Percentiles rank a stretch among this genome's conserved stretches.
These are phyloP conservation scores for Reticulitermes speratus DNA, from an alignment of 1,140 invertebrate species.

Conservation along the genomic window DNA sequence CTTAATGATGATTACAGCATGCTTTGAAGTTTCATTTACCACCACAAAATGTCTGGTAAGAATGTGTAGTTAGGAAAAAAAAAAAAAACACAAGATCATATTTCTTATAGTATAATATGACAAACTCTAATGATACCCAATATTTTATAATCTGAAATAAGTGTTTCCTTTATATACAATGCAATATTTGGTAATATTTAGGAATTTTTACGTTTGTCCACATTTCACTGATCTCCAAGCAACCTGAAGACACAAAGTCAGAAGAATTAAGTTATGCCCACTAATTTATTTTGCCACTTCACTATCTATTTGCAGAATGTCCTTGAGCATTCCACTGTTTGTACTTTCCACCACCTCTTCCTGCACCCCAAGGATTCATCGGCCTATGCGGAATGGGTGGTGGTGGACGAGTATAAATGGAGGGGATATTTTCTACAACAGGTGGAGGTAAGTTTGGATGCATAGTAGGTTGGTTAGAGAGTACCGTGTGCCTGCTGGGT, in stretches of 20 bases:
- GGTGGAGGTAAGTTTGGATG: not conserved
- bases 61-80: not conserved
- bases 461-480: not conserved
- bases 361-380: not conserved
- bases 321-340: slow-evolving; percentile 14
- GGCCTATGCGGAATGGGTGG: slow-evolving; percentile 1
- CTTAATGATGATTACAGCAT: not conserved
- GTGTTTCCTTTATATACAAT: not conserved
- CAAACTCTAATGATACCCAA: not conserved
- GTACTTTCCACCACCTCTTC: not conserved
- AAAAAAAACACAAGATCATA: not conserved
- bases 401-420: not conserved
- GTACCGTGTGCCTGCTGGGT: not conserved
- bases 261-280: not conserved
- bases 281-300: not conserved
- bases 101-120: not conserved
- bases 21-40: not conserved
- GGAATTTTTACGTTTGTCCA: not conserved
- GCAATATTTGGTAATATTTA: slow-evolving; percentile 1
- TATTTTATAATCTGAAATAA: not conserved
- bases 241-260: slow-evolving; percentile 2
- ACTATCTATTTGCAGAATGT: slow-evolving; percentile 8
- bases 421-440: not conserved
- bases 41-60: not conserved
- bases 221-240: not conserved